Conservation (phyloP, 2,797 vertebrate species). For the Macropodus opercularis region DNA sequence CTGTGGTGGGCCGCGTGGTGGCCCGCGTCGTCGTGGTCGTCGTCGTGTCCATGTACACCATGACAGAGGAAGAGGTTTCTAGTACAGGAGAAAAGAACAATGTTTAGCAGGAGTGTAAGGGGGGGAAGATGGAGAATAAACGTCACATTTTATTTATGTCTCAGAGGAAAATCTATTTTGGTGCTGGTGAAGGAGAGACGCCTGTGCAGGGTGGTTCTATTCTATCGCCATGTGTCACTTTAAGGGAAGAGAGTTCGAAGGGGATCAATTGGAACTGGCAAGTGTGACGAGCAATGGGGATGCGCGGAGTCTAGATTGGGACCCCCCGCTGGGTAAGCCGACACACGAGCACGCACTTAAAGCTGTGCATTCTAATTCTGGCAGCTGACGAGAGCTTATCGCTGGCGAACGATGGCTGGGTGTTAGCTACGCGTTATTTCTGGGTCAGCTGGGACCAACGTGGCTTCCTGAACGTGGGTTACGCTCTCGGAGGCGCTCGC, state of each 20-base stretch:
- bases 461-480: slow-evolving; percentile 42
- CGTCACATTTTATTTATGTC: slow-evolving; percentile 38
- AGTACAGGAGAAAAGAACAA: slow-evolving; percentile 19
- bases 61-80: slow-evolving; percentile 88
- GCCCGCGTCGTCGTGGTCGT: slow-evolving; percentile 70
- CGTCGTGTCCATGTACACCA: slow-evolving; percentile 84
- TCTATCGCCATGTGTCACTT: slow-evolving; percentile 46
- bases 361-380: slow-evolving; percentile 51
- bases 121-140: slow-evolving; percentile 3
- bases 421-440: slow-evolving; percentile 44
- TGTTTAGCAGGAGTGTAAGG: neutral
- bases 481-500: slow-evolving; percentile 45
- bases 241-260: slow-evolving; percentile 54
- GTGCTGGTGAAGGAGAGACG: slow-evolving; percentile 20
- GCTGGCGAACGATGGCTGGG: slow-evolving; percentile 40
- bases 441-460: slow-evolving; percentile 53
- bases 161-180: slow-evolving; percentile 33
- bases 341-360: slow-evolving; percentile 25
- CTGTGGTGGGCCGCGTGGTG: slow-evolving; percentile 65
- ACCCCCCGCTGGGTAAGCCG: slow-evolving; percentile 42
- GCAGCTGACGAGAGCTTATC: slow-evolving; percentile 35
- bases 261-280: slow-evolving; percentile 63
- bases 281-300: slow-evolving; percentile 53
- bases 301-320: slow-evolving; percentile 26
- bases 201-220: slow-evolving; percentile 5